These are phyloP conservation scores for Marcusenius ussheri DNA, from an alignment of 2,113 vertebrate species.

Conservation along the genomic window DNA sequence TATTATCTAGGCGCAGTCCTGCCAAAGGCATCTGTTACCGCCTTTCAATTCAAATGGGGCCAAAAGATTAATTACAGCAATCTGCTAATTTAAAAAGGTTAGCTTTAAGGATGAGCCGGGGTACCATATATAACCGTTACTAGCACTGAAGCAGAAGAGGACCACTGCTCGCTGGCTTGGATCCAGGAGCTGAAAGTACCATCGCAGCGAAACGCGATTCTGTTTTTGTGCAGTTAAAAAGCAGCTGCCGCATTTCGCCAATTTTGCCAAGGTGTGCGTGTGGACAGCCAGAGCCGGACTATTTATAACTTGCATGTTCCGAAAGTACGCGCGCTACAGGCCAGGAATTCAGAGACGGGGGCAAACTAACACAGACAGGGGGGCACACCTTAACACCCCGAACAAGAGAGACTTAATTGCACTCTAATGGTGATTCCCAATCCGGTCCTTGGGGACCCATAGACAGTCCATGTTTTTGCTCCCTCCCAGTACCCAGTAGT, in stretches of 20 bases:
- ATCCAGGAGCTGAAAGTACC: not conserved
- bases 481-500: not conserved
- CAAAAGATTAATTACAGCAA: not conserved
- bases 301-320: not conserved
- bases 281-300: not conserved
- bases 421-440: not conserved
- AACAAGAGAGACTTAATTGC: not conserved
- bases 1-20: not conserved
- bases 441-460: not conserved
- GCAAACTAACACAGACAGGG: not conserved
- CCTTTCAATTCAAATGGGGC: not conserved
- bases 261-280: not conserved
- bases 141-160: not conserved
- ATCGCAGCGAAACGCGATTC: not conserved
- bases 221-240: not conserved
- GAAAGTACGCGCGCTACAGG: not conserved
- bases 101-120: not conserved
- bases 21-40: not conserved
- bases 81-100: constrained; percentile 4
- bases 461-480: not conserved
- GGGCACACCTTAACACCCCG: not conserved
- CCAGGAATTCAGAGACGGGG: not conserved
- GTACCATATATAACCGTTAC: not conserved
- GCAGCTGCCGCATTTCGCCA: not conserved
- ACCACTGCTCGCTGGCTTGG: not conserved